Evolutionary conservation across 2,888 invertebrate genomes (phyloP), one percentile per base, ranked within the genome.

Genomic region (Sminthurides aquaticus): DNA sequence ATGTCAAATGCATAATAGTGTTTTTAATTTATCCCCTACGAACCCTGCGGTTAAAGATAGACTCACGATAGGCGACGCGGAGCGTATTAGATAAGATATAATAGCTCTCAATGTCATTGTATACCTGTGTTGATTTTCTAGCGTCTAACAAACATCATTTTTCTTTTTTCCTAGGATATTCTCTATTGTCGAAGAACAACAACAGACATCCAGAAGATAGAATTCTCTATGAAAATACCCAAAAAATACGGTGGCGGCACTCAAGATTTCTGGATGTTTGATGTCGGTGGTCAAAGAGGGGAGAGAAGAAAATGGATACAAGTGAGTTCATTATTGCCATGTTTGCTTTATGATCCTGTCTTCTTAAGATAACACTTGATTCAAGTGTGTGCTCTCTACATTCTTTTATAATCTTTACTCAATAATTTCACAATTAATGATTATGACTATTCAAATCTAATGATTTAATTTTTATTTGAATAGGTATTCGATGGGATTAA

Each of bases 271-370:
- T 87, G 87, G 82, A 89, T 91, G 85, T 90, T 86, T 74, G 91
- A 91, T 76, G 91, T 91, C 0, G 91, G 91, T 0, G 91, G 91
- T 0, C 91, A 91, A 77, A 80, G 88, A 64, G 90, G 89, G 15
- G 88, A 90, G 76, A 80, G 90, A 64, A 87, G 87, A 73, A 90
- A 90, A 78, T 91, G 91, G 91, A 89, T 91, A 73, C 86, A 87
- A 79, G 85, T 84, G 75, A 69, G 52, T 52, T 52, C 3, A 22
- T n/a, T n/a, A n/a, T n/a, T n/a, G n/a, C n/a, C n/a, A n/a, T n/a
- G n/a, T n/a, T n/a, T n/a, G 52, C 43, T 15, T 34, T 34, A 15
- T 34, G 5, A 34, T 34, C 43, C 15, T 34, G 43, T 34, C n/a
- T n/a, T n/a, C n/a, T n/a, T n/a, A n/a, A n/a, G 43, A 5, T 34